phyloP scores from a whole-genome alignment of 1,140 invertebrate genomes.

The Trichogramma pretiosum region DNA sequence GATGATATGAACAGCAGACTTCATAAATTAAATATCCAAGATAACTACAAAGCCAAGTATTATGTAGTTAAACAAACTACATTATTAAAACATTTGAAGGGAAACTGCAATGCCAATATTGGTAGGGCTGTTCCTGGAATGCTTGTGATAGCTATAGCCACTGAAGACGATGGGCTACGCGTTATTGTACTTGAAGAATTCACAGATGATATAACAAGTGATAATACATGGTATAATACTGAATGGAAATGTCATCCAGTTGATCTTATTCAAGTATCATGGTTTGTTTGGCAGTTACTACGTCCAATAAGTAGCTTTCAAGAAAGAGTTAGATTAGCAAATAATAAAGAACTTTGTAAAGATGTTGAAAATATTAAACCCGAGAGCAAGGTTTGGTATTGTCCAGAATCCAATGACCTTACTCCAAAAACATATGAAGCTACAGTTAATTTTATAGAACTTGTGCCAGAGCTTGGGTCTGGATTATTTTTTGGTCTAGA shows the following conservation, averaged over 20 bases:
- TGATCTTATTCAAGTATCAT: slow-evolving; percentile 31
- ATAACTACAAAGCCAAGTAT: slow-evolving; percentile 13
- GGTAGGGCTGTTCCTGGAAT: slow-evolving; percentile 25
- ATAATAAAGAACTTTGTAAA: slow-evolving; percentile 38
- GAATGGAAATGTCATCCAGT: slow-evolving; percentile 34
- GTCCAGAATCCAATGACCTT: slow-evolving; percentile 11
- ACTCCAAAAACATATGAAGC: slow-evolving; percentile 25
- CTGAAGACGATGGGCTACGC: slow-evolving; percentile 21
- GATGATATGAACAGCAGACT: slow-evolving; percentile 5
- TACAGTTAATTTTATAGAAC: slow-evolving; percentile 47
- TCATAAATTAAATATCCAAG: not conserved
- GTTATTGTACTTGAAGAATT: slow-evolving; percentile 19
- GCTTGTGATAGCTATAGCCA: slow-evolving; percentile 29
- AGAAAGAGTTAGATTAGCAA: slow-evolving; percentile 44
- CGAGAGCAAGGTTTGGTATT: slow-evolving; percentile 30
- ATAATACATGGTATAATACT: slow-evolving; percentile 29
- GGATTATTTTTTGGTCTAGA: slow-evolving; percentile 51
- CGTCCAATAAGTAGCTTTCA: slow-evolving; percentile 41
- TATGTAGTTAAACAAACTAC: slow-evolving; percentile 30
- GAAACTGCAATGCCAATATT: slow-evolving; percentile 28
- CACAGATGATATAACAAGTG: slow-evolving; percentile 19
- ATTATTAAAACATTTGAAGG: slow-evolving; percentile 26
- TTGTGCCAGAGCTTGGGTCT: slow-evolving; percentile 43
- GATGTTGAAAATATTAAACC: slow-evolving; percentile 36
- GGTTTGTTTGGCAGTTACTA: slow-evolving; percentile 44